Evolutionary conservation across 2,113 vertebrate species (phyloP).

Genomic region (Pipra filicauda): DNA sequence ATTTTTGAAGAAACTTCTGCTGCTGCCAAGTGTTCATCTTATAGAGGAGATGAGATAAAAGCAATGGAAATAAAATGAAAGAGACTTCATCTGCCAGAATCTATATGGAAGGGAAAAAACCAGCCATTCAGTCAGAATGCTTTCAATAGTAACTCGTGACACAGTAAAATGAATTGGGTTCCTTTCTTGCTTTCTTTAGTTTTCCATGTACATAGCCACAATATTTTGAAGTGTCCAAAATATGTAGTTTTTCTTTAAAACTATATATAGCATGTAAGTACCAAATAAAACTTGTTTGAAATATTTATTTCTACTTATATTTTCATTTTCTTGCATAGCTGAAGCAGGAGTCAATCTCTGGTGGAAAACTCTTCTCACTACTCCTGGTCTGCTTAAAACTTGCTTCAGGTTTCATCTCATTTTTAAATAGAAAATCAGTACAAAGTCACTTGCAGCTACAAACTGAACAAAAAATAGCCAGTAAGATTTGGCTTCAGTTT

Average conservation of each 20-base stretch:
- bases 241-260: constrained; percentile 74
- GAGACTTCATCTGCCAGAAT: constrained; percentile 30
- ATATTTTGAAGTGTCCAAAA: constrained; percentile 72
- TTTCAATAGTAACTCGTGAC: constrained; percentile 58
- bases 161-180: constrained; percentile 53
- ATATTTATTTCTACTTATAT: constrained; percentile 50
- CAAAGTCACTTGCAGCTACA: neutral
- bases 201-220: constrained; percentile 74
- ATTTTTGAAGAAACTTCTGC: constrained; percentile 19
- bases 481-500: neutral
- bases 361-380: neutral
- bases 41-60: constrained; percentile 49
- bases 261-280: constrained; percentile 78
- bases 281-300: constrained; percentile 76
- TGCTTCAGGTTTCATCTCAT: neutral
- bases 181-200: constrained; percentile 59
- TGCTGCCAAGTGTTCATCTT: constrained; percentile 62
- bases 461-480: neutral
- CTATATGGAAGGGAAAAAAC: constrained; percentile 20
- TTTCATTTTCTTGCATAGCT: constrained; percentile 18
- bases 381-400: neutral
- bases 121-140: constrained; percentile 29
- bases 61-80: constrained; percentile 18
- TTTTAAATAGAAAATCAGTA: neutral
- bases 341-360: neutral